Evolutionary conservation across 2,797 vertebrate species (phyloP), one percentile per base, ranked within the genome.

Genomic region (Pantherophis vulpinus): DNA sequence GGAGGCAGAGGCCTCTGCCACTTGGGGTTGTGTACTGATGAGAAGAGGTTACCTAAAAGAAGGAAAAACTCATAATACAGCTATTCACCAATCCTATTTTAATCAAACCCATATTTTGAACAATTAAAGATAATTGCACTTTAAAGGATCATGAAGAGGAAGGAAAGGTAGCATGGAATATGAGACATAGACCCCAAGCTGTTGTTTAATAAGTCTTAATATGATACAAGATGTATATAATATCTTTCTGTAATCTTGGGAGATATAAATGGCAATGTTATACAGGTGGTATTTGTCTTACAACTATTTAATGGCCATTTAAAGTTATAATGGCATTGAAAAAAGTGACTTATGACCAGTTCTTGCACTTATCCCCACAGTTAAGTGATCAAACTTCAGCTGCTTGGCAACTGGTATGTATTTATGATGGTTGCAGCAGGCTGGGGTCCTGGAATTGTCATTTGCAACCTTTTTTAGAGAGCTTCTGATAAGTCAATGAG

Each of bases 1-100:
- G 97, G 95, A 0, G 98, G 98, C 4, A 92, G 0, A 4, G 99
- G 99, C 16, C 99, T 97, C 11, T 93, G 95, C 99, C 99, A 99
- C 42, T 98, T 98, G 55, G 98, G 97, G 83, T 99, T 98, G 3
- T 97, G 87, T 91, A 98, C 97, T 1, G 97, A 92, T 0, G 97
- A 97, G 93, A 98, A 98, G 42, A 99, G 97, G 4, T 98, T 98
- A 89, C 98, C 99, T 99, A 60, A 66, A 95, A 88, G 4, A 32
- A 55, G 70, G 90, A 37, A 3, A 94, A 86, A 25, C 12, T 87
- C 2, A 9, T 60, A 86, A 54, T 58, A 74, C 1, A 10, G 23
- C 5, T 0, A 0, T 42, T 18, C 23, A 27, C 16, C 86, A 79
- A 29, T 70, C 5, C 8, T 23, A 23, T 83, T 89, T 54, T 54